Percentiles rank a stretch among this genome's conserved stretches.
Conservation (phyloP, 2,888 invertebrate genomes). For the Halocaridina rubra region DNA sequence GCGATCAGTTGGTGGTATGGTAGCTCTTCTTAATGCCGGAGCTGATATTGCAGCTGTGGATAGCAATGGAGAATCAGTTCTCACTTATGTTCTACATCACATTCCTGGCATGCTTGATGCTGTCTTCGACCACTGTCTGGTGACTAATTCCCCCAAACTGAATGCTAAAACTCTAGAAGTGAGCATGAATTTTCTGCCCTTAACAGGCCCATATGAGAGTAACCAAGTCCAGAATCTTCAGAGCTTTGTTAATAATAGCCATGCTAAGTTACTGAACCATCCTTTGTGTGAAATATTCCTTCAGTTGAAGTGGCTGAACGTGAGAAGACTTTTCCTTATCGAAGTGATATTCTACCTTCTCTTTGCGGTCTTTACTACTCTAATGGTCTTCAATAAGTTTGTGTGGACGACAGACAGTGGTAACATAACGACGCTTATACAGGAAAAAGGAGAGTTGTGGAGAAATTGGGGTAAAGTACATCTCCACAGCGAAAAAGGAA, state of each 20-base stretch:
- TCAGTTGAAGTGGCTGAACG: conserved; percentile 73
- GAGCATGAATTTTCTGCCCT: conserved; percentile 70
- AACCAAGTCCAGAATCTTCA: conserved; percentile 72
- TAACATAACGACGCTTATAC: neutral
- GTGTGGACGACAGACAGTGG: conserved; percentile 38
- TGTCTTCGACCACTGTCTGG: conserved; percentile 72
- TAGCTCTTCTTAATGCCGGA: conserved; percentile 70
- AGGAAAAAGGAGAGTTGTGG: neutral
- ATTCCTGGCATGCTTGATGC: conserved; percentile 73
- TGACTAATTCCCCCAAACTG: conserved; percentile 70
- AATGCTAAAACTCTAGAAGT: conserved; percentile 70
- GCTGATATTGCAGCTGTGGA: conserved; percentile 71
- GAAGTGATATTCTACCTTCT: conserved; percentile 72
- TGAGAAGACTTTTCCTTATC: conserved; percentile 73
- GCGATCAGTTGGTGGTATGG: conserved; percentile 74
- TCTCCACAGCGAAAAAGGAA: neutral
- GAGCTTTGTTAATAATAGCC: conserved; percentile 72
- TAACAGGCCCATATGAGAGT: conserved; percentile 58
- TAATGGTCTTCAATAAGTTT: conserved; percentile 67
- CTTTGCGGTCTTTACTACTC: conserved; percentile 72
- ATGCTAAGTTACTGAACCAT: conserved; percentile 72
- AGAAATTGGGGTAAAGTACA: neutral
- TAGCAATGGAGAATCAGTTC: conserved; percentile 69
- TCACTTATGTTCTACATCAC: conserved; percentile 73
- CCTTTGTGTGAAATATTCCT: conserved; percentile 74